Evolutionary conservation across 2,888 invertebrate genomes (phyloP).

Genomic region (Agonopterix arenella): DNA sequence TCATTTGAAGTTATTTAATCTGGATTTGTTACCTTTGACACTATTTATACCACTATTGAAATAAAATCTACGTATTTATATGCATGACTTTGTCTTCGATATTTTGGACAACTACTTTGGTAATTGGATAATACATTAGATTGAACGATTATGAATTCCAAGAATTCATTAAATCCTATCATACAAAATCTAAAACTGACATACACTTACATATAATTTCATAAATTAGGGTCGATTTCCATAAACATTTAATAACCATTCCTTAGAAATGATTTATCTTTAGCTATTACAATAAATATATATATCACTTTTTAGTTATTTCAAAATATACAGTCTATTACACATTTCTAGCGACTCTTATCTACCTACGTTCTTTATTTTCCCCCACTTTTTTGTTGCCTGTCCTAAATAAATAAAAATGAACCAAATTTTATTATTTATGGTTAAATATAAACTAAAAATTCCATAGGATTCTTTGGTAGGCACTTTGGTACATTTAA

Average conservation of each 20-base stretch:
- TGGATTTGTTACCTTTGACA: too few species aligned
- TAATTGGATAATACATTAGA: background rate
- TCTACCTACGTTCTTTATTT: constrained; percentile 4
- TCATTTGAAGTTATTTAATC: too few species aligned
- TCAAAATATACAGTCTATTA: constrained; percentile 14
- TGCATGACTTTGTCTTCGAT: too few species aligned
- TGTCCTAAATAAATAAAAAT: background rate
- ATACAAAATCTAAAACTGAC: background rate
- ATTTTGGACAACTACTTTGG: background rate
- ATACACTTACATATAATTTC: background rate
- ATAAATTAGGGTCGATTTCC: constrained; percentile 16
- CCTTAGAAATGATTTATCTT: constrained; percentile 13
- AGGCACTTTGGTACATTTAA: constrained; percentile 36
- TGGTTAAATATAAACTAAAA: background rate
- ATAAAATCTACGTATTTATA: too few species aligned
- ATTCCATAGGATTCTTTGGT: constrained; percentile 28
- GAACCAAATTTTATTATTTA: background rate
- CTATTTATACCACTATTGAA: too few species aligned
- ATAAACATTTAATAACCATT: constrained; percentile 5
- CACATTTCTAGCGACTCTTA: constrained; percentile 13
- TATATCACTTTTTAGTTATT: constrained; percentile 18
- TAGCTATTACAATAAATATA: too few species aligned
- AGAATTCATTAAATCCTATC: constrained; percentile 8
- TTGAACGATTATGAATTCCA: constrained; percentile 10
- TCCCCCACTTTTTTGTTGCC: background rate